Evolutionary conservation across 2,113 vertebrate species (phyloP).

Genomic region (Leptosomus discolor): DNA sequence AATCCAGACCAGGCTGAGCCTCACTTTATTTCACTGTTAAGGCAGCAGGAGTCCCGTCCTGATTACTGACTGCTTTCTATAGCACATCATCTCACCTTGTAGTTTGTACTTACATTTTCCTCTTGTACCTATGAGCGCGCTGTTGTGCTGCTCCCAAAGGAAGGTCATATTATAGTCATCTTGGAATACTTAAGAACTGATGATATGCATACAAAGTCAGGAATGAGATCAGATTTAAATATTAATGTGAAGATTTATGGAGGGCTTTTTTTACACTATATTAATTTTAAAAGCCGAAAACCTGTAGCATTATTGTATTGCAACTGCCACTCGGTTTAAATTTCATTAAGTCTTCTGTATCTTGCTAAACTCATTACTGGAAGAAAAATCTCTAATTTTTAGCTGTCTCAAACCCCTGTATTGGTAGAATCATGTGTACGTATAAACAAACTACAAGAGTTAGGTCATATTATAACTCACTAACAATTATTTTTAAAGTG

Average conservation of each 20-base stretch:
- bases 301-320: background rate
- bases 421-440: background rate
- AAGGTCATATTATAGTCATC: background rate
- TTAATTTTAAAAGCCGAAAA: background rate
- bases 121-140: background rate
- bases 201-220: background rate
- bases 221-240: background rate
- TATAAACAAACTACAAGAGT: background rate
- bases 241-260: background rate
- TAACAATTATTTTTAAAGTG: background rate
- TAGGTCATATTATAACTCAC: background rate
- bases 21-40: background rate
- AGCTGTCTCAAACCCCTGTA: background rate
- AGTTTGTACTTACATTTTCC: background rate
- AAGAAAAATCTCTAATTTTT: background rate
- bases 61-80: background rate
- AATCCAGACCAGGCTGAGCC: background rate
- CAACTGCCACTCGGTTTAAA: background rate
- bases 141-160: background rate
- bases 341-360: background rate
- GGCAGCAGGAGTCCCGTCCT: background rate
- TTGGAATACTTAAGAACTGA: background rate
- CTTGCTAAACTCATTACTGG: background rate
- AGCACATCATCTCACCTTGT: background rate
- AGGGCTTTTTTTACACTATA: background rate